Evolutionary conservation across 2,113 vertebrate genomes (phyloP), one percentile per base, ranked within the genome.

Genomic region (Axis porcinus): DNA sequence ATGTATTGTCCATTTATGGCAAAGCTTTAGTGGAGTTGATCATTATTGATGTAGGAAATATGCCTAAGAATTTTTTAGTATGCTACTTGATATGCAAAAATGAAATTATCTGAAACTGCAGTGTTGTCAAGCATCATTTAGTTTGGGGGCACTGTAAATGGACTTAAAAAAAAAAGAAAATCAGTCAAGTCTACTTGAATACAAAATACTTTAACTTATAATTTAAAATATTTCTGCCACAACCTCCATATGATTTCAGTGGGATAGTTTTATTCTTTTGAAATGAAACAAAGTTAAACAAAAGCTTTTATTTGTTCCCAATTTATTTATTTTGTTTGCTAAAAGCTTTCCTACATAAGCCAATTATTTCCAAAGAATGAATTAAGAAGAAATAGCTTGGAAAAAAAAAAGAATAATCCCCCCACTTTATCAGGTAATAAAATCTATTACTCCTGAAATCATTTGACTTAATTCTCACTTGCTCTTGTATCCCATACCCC

Each of bases 331-430:
- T 83, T 95, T 95, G 40, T 97, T 98, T 98, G 98, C 97, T 98
- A 98, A 99, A 99, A 99, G 98, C 97, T 99, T 97, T 99, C 98
- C 99, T 98, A 98, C 98, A 98, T 98, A 98, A 99, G 98, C 98
- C 98, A 99, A 99, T 99, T 99, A 99, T 98, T 98, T 99, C 95
- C 96, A 99, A 98, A 99, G 98, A 99, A 99, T 99, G 95, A 99
- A 99, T 99, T 99, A 99, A 99, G 99, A 98, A 99, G 98, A 99
- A 99, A 99, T 30, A 97, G 97, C 98, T 99, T 98, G 98, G 98
- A 98, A 98, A 74, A 30, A 98, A 98, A 98, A 98, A 98, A 74
- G 25, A 93, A 98, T 98, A 95, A 97, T 97, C 98, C 98, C 98
- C 98, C 98, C 97, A 98, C 95, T 98, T 99, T 98, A 98, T 99